Base-by-base conservation (phyloP, 1,140 invertebrate genomes). In the Diorhabda elongata region DNA sequence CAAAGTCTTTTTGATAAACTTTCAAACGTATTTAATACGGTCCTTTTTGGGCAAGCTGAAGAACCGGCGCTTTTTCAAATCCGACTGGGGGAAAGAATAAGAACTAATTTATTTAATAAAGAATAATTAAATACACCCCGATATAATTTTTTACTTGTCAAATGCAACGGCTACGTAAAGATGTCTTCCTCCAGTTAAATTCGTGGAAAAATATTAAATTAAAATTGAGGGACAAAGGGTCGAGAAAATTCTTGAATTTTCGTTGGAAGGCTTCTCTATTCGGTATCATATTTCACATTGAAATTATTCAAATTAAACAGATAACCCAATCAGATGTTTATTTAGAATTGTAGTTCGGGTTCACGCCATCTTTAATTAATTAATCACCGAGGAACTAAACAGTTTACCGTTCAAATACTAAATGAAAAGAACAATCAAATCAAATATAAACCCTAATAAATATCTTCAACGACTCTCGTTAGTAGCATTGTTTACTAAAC, bases 81-180 rank as follows among this genome's bases (percentile, higher is more conserved):
- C 41, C 8, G 52, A 65, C 6, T 42, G 43, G 64, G 9, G 52
- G 52, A 65, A 43, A 65, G 45, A 52, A 64, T 41, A 11, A 52
- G 64, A 52, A 44, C 42, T 65, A 65, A 65, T 65, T 65, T 65
- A 65, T 65, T 65, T 42, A 58, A 65, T 65, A 65, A 65, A 65
- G 64, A 65, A 58, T 65, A 57, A 65, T 44, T 65, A 65, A 65
- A 65, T 65, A 65, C 64, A 65, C 64, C 64, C 64, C 64, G 64
- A 44, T 58, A 57, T 65, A 58, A 65, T 58, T 65, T 65, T 65
- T 65, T 41, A 65, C 56, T 58, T 65, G 64, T 65, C 64, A 65
- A 65, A 65, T 43, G 56, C 64, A 65, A 65, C 56, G 64, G 64
- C 64, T 65, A 65, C 64, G 64, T 65, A 57, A 57, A 65, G 64